Evolutionary conservation across 1,140 invertebrate genomes (phyloP).

Genomic region (Rhopalosiphum maidis): DNA sequence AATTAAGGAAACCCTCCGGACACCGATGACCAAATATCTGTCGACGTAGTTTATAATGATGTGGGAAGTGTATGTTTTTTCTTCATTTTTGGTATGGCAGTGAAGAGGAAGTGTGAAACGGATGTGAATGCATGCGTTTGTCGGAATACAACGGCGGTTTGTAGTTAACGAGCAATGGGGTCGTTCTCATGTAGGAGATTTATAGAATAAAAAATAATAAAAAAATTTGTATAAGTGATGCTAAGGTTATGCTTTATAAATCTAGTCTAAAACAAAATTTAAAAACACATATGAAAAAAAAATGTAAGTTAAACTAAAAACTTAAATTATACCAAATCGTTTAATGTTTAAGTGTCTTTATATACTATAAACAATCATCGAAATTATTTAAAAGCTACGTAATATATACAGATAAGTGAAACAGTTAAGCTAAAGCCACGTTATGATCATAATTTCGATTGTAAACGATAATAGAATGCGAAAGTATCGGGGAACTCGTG

Average conservation of each 20-base stretch:
- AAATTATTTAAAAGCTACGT: too few species aligned
- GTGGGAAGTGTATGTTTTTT: constrained; percentile 7
- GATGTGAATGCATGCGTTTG: constrained; percentile 1
- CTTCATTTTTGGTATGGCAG: background rate
- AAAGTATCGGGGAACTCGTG: too few species aligned
- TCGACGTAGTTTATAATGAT: constrained; percentile 45
- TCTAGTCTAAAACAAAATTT: background rate
- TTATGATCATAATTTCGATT: too few species aligned
- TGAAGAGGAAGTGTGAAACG: constrained; percentile 47
- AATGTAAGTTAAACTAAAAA: too few species aligned
- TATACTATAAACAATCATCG: too few species aligned
- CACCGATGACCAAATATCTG: constrained; percentile 41
- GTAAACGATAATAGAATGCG: too few species aligned
- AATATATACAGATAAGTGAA: too few species aligned
- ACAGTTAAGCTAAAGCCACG: too few species aligned
- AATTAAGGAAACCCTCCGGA: constrained; percentile 48
- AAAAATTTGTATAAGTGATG: background rate
- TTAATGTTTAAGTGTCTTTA: too few species aligned
- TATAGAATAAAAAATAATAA: background rate
- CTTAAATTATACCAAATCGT: too few species aligned
- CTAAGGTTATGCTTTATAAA: background rate
- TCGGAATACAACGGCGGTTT: constrained; percentile 41
- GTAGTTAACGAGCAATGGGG: constrained; percentile 35
- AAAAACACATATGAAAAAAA: background rate
- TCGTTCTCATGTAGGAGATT: background rate